These are phyloP conservation scores for Trachelus tabidus DNA, from an alignment of 2,888 invertebrate species.

Conservation along the genomic window DNA sequence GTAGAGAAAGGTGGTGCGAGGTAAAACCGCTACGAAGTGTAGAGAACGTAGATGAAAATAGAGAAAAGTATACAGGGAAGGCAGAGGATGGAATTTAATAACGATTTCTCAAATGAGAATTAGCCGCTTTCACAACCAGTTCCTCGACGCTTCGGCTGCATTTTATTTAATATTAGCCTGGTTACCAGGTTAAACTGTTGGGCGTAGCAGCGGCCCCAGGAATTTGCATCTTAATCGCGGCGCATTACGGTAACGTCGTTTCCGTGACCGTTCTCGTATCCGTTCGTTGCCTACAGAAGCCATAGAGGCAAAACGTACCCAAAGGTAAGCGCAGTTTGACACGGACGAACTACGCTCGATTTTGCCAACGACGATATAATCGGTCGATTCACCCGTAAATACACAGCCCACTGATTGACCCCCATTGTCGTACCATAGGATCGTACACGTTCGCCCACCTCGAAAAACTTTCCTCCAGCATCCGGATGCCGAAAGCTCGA, in stretches of 20 bases:
- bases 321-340: slow-evolving; percentile 38
- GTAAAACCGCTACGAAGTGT: slow-evolving; percentile 6
- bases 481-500: slow-evolving; percentile 19
- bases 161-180: slow-evolving; percentile 62
- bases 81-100: slow-evolving; percentile 47
- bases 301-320: not conserved
- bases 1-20: slow-evolving; percentile 7
- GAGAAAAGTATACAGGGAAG: slow-evolving; percentile 9
- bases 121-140: slow-evolving; percentile 34
- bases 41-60: slow-evolving; percentile 18
- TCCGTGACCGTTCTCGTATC: slow-evolving; percentile 26
- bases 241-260: slow-evolving; percentile 61
- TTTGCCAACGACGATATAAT: slow-evolving; percentile 47
- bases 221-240: slow-evolving; percentile 65
- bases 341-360: not conserved
- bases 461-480: slow-evolving; percentile 41
- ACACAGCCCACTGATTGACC: slow-evolving; percentile 59
- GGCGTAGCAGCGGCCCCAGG: slow-evolving; percentile 41
- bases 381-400: slow-evolving; percentile 57
- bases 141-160: slow-evolving; percentile 40
- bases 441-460: slow-evolving; percentile 50
- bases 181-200: slow-evolving; percentile 62
- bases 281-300: slow-evolving; percentile 29
- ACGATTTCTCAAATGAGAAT: slow-evolving; percentile 57
- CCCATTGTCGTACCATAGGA: slow-evolving; percentile 56